Evolutionary conservation across 1,140 invertebrate genomes (phyloP), one percentile per base, ranked within the genome.

Genomic region (Alviniconcha marisindica): DNA sequence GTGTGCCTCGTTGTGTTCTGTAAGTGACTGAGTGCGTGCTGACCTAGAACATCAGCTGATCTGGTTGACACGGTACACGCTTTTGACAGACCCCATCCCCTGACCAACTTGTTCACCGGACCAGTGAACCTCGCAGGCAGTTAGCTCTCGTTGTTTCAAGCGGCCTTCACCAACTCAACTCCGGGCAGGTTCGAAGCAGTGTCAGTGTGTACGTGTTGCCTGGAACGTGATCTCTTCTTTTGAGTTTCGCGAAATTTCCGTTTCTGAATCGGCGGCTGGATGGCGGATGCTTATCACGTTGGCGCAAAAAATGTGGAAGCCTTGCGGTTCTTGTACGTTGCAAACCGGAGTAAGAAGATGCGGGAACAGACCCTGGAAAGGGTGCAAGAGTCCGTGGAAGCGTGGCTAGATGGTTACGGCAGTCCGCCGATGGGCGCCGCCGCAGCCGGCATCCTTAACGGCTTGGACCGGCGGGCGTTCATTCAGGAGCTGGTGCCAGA

Each of bases 371-470:
- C 86, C 15, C 77, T 91, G 42, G 84, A 89, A 51, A 83, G 80
- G 10, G 83, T 90, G 3, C 63, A 69, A 7, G 78, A 84, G 54
- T 87, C 84, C 2, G 66, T 90, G 81, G 90, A 92, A 51, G 83
- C 88, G 21, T 91, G 89, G 87, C 66, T 91, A 18, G 89, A 89
- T 71, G 90, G 91, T 0, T 90, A 90, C 85, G 88, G 87, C 1
- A 90, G 89, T 48, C 90, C 89, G n/a, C 84, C 83, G 15, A 82
- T 86, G 14, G 66, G 81, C 0, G 44, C 74, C 28, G 78, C 63
- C 24, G 38, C n/a, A 18, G 56, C 82, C 48, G 79, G 69, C n/a
- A 33, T 51, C 18, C 51, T 77, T 15, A 81, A 63, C n/a, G 54
- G 80, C 31, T 42, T 83, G n/a, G 85, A 89, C 77, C 56, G 48